Evolutionary conservation across 2,113 vertebrate species (phyloP).

Genomic region (Odocoileus virginianus): DNA sequence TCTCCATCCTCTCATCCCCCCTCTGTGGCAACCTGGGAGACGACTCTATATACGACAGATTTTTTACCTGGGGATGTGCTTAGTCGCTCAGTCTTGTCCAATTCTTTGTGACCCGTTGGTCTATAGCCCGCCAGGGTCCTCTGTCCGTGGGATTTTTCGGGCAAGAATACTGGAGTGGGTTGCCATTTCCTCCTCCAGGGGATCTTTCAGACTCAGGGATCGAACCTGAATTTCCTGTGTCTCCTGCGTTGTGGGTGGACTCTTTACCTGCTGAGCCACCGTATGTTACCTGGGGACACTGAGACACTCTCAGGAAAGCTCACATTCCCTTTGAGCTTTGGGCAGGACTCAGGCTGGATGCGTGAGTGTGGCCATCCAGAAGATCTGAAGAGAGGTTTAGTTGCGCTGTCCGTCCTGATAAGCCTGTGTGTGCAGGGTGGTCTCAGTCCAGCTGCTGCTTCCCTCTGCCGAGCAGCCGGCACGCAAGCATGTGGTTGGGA

Average conservation of each 20-base stretch:
- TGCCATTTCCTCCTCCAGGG: background rate
- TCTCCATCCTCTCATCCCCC: background rate
- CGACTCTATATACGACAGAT: background rate
- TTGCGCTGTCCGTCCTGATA: background rate
- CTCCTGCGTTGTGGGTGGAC: background rate
- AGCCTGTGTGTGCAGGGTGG: background rate
- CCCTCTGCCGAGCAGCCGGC: background rate
- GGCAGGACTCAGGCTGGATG: background rate
- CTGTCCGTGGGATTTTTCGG: background rate
- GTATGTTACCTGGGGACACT: background rate
- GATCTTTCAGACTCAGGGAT: background rate
- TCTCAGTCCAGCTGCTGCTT: background rate
- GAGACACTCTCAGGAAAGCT: background rate
- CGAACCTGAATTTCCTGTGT: background rate
- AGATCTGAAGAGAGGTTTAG: background rate
- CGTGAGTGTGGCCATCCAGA: background rate
- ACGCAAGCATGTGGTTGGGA: background rate
- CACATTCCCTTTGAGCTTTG: background rate
- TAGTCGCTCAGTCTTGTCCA: background rate
- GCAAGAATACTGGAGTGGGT: background rate
- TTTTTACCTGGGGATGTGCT: background rate
- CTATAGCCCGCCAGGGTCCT: background rate
- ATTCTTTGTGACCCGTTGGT: background rate
- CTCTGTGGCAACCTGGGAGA: background rate
- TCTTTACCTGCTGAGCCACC: background rate